phyloP scores from a whole-genome alignment of 2,113 vertebrate species.

The Chrysemys picta region DNA sequence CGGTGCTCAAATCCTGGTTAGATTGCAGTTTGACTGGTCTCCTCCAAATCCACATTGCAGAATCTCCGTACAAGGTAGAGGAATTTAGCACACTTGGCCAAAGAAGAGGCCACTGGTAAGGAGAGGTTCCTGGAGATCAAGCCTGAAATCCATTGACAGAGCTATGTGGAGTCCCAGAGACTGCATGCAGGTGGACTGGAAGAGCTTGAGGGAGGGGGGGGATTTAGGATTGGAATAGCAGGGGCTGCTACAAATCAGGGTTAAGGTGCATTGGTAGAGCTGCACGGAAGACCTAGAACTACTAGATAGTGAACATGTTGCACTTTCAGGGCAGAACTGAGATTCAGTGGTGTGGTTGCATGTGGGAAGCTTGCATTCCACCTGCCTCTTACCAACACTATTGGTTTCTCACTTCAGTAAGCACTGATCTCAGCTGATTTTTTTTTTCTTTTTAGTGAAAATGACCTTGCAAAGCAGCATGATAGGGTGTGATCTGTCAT shows the following conservation, averaged over 20 bases:
- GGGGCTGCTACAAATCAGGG: neutral
- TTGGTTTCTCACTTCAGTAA: neutral
- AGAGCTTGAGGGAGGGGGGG: neutral
- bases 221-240: neutral
- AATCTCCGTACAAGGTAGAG: rapidly evolving
- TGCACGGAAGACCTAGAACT: neutral
- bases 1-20: rapidly evolving
- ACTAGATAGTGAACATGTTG: neutral
- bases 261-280: neutral
- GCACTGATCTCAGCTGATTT: rapidly evolving
- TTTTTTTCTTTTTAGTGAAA: neutral
- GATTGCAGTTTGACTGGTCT: neutral
- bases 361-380: neutral
- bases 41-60: neutral
- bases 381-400: neutral
- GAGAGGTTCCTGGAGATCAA: neutral
- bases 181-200: neutral
- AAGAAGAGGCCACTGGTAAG: rapidly evolving
- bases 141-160: neutral
- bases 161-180: neutral
- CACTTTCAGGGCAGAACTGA: neutral
- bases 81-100: rapidly evolving
- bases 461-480: neutral
- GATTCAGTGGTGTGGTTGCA: rapidly evolving
- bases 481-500: constrained; percentile 7